Evolutionary conservation across 2,888 invertebrate genomes (phyloP), one percentile per base, ranked within the genome.

Genomic region (Tortrix viridana): DNA sequence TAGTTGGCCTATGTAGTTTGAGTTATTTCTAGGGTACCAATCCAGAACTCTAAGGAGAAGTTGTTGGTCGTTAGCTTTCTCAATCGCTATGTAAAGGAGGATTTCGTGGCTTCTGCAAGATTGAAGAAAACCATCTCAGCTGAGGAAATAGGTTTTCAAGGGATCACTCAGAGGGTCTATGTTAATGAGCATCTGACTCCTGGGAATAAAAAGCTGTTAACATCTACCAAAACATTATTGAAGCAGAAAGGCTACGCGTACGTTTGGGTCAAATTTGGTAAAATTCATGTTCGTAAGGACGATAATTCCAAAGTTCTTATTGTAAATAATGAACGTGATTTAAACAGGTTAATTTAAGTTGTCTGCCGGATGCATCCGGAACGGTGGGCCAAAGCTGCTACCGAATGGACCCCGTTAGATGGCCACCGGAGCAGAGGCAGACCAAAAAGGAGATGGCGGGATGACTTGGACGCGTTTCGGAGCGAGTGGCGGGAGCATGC

Each of bases 61-160:
- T 47, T 12, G 9, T 18, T 47, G 5, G 14, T 47, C 19, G 47
- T 47, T 3, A 22, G 47, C 20, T 47, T 47, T 16, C 9, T 47
- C 7, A 47, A 47, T 19, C 19, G 47, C 6, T 47, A 47, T 47
- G 20, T 47, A 7, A 47, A 47, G 14, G 47, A 47, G 22, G 47
- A 47, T 5, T 47, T 47, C 14, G 6, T 47, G 14, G 22, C 20
- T 7, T 7, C 50, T 4, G 50, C 50, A 5, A 23, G 50, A n/a
- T 5, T 5, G 23, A 50, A 50, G 20, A n/a, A n/a, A n/a, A 32
- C 9, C 32, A 6, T 50, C 9, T 3, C 14, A 14, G 43, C 43
- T 4, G 14, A 14, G 7, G 43, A 43, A 4, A 43, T 43, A 12
- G 43, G 43, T 4, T 43, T 43, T 14, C 6, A 14, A 12, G 43